These are phyloP conservation scores for Nothobranchius furzeri DNA, from an alignment of 2,113 vertebrate genomes.

Conservation along the genomic window DNA sequence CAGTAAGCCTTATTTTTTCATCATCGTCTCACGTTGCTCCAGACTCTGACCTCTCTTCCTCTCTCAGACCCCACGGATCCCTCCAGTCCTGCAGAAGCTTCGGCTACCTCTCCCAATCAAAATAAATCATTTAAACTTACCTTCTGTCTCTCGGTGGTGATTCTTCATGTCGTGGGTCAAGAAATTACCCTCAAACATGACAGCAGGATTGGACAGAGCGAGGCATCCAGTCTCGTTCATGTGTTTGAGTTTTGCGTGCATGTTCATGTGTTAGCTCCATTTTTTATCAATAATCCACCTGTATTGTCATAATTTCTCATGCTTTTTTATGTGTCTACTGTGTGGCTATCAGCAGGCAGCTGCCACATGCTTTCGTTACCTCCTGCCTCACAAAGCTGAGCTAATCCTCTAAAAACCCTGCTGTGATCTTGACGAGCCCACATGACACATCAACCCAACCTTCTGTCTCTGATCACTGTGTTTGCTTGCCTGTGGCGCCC, in stretches of 20 bases:
- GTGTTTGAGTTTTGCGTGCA: background rate
- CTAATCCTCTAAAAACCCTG: conserved; percentile 63
- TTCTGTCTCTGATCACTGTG: conserved; percentile 38
- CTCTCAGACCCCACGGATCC: too few relatives aligned
- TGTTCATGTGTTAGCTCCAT: conserved; percentile 1
- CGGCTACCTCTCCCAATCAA: too few relatives aligned
- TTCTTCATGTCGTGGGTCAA: too few relatives aligned
- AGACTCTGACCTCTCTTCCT: too few relatives aligned
- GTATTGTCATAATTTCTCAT: conserved; percentile 14
- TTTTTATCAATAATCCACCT: conserved; percentile 16
- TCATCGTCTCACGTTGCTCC: too few relatives aligned
- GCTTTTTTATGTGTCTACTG: conserved; percentile 22
- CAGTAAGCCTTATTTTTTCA: too few relatives aligned
- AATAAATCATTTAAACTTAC: too few relatives aligned
- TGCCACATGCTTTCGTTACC: conserved; percentile 6
- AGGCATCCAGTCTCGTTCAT: background rate
- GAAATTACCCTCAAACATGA: too few relatives aligned
- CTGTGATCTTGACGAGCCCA: conserved; percentile 62
- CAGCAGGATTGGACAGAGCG: conserved; percentile 46
- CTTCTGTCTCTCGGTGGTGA: too few relatives aligned
- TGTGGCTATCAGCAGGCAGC: conserved; percentile 27
- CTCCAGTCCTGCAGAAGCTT: too few relatives aligned
- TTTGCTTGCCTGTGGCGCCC: conserved; percentile 31
- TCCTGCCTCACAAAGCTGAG: conserved; percentile 43
- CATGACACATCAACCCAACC: conserved; percentile 55